A percentile compares a stretch with the other conserved stretches of the same genome.
Conservation (phyloP, 2,797 vertebrate genomes). For the Molossus alvarezi region DNA sequence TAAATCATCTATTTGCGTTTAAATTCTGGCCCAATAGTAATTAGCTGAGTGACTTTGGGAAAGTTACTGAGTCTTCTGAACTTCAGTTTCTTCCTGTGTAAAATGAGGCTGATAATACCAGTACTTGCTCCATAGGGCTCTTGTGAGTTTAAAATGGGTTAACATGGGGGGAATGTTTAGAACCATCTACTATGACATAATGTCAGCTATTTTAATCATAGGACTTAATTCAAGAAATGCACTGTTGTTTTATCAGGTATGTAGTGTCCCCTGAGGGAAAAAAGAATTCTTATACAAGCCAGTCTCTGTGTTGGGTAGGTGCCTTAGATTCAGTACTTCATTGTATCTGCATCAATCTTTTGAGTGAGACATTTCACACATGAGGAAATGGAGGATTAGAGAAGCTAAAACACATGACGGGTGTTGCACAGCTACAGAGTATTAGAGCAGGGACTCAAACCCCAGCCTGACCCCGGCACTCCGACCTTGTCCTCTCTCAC, state of each 20-base stretch:
- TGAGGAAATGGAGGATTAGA: not conserved
- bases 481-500: not conserved
- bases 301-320: not conserved
- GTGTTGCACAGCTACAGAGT: not conserved
- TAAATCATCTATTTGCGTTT: not conserved
- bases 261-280: not conserved
- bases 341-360: not conserved
- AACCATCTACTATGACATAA: not conserved
- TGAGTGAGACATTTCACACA: not conserved
- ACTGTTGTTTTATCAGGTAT: not conserved
- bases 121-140: not conserved
- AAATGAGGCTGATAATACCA: not conserved
- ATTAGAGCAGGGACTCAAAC: not conserved
- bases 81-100: not conserved
- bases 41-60: not conserved
- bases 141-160: not conserved
- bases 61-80: not conserved
- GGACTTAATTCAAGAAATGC: not conserved
- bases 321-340: not conserved
- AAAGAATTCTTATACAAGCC: not conserved
- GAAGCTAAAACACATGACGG: not conserved
- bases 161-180: not conserved
- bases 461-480: too few species aligned
- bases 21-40: not conserved
- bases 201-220: not conserved